Evolutionary conservation across 2,888 invertebrate species (phyloP).

Genomic region (Hydrotaea diabolus): DNA sequence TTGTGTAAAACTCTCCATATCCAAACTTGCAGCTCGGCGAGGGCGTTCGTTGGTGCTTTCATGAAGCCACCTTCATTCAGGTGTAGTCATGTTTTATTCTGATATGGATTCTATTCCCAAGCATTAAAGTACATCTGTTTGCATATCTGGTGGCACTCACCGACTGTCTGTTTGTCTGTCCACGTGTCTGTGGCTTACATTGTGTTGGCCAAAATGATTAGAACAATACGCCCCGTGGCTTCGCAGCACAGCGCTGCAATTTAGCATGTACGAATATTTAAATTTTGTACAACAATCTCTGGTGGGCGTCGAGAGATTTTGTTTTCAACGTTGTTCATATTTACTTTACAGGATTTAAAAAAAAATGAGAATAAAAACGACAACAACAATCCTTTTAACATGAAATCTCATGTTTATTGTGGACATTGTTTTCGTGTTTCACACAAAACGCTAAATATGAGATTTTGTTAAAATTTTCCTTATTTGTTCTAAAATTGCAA

Average conservation of each 20-base stretch:
- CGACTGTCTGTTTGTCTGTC: not conserved
- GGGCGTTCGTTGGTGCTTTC: no score
- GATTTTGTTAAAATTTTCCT: no score
- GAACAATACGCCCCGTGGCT: not conserved
- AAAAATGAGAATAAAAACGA: no score
- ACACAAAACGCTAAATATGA: no score
- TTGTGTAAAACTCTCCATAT: not conserved
- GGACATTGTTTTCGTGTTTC: no score
- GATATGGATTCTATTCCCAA: constrained; percentile 2
- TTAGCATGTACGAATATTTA: not conserved
- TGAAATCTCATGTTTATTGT: no score
- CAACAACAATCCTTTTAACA: not conserved
- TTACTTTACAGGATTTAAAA: not conserved
- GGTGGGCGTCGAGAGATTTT: constrained; percentile 1
- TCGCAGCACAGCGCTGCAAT: not conserved
- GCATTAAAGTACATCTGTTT: not conserved
- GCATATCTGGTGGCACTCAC: no score
- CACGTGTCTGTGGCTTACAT: not conserved
- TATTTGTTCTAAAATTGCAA: not conserved
- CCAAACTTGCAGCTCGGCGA: not conserved
- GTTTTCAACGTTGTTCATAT: not conserved
- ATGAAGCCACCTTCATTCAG: not conserved
- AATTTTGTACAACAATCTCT: not conserved
- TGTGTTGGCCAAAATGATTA: constrained; percentile 34
- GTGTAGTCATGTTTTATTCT: not conserved